Percentiles rank a stretch among this genome's conserved stretches.
phyloP scores from a whole-genome alignment of 2,888 invertebrate species.

The Saturnia pavonia region DNA sequence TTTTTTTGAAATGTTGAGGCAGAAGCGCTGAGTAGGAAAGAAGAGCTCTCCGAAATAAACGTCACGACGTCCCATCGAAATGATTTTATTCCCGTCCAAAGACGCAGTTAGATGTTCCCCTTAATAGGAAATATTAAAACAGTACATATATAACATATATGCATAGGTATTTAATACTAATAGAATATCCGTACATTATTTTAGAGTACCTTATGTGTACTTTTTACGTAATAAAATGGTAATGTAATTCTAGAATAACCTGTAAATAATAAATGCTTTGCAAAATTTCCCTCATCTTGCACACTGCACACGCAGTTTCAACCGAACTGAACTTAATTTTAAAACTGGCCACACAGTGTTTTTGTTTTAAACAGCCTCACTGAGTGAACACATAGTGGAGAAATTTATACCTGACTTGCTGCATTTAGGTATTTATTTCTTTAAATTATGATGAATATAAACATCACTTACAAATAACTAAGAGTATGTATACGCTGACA shows the following conservation, averaged over 20 bases:
- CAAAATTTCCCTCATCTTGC: constrained; percentile 46
- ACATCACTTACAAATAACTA: background rate
- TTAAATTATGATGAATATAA: background rate
- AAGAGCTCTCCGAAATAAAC: no score
- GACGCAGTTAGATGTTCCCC: no score
- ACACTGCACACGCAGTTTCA: constrained; percentile 53
- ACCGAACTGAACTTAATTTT: constrained; percentile 69
- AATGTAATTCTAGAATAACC: background rate
- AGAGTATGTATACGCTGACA: background rate
- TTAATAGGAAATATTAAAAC: no score
- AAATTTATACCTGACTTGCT: constrained; percentile 18
- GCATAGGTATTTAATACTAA: background rate
- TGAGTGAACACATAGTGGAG: constrained; percentile 37
- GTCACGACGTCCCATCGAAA: no score
- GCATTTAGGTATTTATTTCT: background rate
- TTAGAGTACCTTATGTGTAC: background rate
- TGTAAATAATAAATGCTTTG: background rate
- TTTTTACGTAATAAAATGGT: background rate
- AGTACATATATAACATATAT: background rate
- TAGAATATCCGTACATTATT: background rate
- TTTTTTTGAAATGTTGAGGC: no score
- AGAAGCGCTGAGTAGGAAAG: no score
- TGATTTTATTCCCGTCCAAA: no score
- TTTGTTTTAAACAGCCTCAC: constrained; percentile 51
- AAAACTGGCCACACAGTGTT: constrained; percentile 66